A percentile compares a stretch with the other conserved stretches of the same genome.
Conservation (phyloP, 2,113 vertebrate species). For the Hippolais icterina region DNA sequence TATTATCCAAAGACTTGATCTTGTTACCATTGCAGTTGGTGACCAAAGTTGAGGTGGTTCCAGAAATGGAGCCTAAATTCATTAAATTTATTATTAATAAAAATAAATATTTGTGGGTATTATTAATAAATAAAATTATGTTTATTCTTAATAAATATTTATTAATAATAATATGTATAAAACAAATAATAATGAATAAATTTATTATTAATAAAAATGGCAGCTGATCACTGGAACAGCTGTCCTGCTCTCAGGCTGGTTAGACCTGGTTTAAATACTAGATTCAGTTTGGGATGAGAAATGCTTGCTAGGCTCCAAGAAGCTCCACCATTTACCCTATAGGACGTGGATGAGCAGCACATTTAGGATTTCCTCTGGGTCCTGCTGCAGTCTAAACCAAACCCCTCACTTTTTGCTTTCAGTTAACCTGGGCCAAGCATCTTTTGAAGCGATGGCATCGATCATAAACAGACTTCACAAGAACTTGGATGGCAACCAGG, state of each 20-base stretch:
- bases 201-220: not conserved
- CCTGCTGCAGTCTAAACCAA: not conserved
- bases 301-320: not conserved
- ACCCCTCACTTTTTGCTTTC: slow-evolving; percentile 18
- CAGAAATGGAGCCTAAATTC: not conserved
- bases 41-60: not conserved
- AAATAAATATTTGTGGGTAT: not conserved
- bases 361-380: not conserved
- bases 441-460: slow-evolving; percentile 96
- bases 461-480: slow-evolving; percentile 97
- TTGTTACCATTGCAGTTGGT: not conserved
- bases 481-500: slow-evolving; percentile 94
- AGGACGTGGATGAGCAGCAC: not conserved
- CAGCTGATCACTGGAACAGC: not conserved
- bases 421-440: slow-evolving; percentile 97
- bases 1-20: not conserved
- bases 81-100: not conserved
- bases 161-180: no score
- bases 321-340: not conserved
- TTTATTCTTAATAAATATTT: no score
- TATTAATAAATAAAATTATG: no score
- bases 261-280: not conserved
- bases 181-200: no score
- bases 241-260: not conserved
- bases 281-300: not conserved